These are phyloP conservation scores for Petrocephalus microphthalmus DNA, from an alignment of 2,113 vertebrate genomes.

Conservation along the genomic window DNA sequence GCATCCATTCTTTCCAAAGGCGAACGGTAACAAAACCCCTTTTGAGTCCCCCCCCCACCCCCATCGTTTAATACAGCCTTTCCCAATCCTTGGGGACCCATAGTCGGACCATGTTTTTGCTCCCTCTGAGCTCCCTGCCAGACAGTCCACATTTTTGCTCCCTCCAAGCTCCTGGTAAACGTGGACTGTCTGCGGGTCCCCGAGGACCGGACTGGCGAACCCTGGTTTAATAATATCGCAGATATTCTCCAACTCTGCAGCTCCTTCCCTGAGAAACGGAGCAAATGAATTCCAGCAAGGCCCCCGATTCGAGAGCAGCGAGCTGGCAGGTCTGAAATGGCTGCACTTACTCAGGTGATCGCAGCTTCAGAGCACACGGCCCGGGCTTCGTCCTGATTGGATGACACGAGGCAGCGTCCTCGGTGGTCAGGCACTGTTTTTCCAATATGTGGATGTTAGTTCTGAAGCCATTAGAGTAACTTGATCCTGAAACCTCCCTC, in stretches of 20 bases:
- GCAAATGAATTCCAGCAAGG: background rate
- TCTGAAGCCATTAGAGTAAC: background rate
- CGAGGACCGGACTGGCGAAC: background rate
- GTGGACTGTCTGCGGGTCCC: background rate
- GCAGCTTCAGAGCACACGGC: background rate
- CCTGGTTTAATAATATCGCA: background rate
- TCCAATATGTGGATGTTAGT: background rate
- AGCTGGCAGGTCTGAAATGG: background rate
- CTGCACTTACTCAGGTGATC: background rate
- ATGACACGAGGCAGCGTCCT: background rate
- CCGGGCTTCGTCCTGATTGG: background rate
- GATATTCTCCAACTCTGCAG: background rate
- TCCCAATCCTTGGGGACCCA: background rate
- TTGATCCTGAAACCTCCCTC: background rate
- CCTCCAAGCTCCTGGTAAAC: background rate
- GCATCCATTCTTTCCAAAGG: background rate
- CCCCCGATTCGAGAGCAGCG: background rate
- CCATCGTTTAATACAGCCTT: background rate
- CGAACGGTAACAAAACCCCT: background rate
- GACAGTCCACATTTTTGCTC: background rate
- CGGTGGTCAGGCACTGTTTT: background rate
- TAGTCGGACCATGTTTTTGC: background rate
- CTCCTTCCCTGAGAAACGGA: background rate
- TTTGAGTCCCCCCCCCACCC: background rate
- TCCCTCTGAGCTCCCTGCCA: background rate